Evolutionary conservation across 1,140 invertebrate species (phyloP), one percentile per base, ranked within the genome.

Genomic region (Papilio xuthus): DNA sequence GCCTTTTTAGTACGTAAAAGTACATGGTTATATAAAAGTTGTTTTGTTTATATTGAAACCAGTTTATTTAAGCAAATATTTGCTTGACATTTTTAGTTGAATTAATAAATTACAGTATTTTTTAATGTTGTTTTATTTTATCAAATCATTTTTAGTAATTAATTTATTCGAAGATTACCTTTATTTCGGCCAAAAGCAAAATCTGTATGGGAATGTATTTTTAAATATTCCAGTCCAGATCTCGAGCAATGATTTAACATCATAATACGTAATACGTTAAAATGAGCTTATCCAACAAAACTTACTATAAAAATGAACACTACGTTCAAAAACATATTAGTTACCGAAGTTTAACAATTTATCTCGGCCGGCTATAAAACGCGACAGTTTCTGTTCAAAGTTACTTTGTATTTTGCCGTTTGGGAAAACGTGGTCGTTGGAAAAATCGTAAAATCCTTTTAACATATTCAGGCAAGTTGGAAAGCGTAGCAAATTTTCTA

Each of bases 71-170:
- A 72, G 70, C 37, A 18, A 41, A 26, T 28, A 28, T 67, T n/a
- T 71, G n/a, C 12, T 72, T 72, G 18, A 26, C 6, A 26, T 47
- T 44, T 47, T 44, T 44, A 15, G 9, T 18, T 63, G 2, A 28
- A 23, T 37, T 42, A 73, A 73, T 73, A 73, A 73, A 73, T 18
- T 73, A 12, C 10, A 73, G 20, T 73, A 13, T 47, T 47, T 73
- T 15, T 50, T 28, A 18, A 44, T 12, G 71, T 44, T 26, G 15
- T 73, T 73, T 42, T 73, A 44, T 73, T 73, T 72, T 23, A 26
- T 26, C 44, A 0, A 2, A 13, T 10, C 44, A 37, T 37, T 37
- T 37, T 37, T 37, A 37, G 32, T 6, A 37, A 37, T 37, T 4
- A 4, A 37, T n/a, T n/a, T n/a, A n/a, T n/a, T n/a, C n/a, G n/a